Conservation (phyloP, 2,888 invertebrate genomes). For the Steinernema carpocapsae region DNA sequence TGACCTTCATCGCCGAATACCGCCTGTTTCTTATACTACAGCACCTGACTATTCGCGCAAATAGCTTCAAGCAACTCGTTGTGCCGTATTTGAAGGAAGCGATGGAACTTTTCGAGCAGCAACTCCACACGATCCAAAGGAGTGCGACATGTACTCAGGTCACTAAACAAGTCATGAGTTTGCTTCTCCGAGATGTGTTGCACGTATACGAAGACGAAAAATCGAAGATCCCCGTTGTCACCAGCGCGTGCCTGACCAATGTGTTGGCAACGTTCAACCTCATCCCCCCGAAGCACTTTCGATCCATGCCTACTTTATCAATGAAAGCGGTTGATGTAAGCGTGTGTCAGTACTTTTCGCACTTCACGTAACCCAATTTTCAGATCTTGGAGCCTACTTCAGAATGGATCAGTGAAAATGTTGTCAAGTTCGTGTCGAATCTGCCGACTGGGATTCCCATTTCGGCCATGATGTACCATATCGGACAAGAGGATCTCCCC, state of each 20-base stretch:
- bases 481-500: constrained; percentile 47
- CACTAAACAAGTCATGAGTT: too few species aligned
- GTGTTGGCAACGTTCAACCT: constrained; percentile 15
- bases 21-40: constrained; percentile 12
- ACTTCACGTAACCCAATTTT: neutral
- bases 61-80: neutral
- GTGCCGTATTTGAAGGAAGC: neutral
- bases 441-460: constrained; percentile 58
- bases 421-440: constrained; percentile 55
- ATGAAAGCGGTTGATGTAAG: constrained; percentile 48
- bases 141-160: neutral
- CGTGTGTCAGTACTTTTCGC: neutral
- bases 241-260: constrained; percentile 2
- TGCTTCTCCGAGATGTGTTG: too few species aligned
- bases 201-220: neutral
- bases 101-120: neutral
- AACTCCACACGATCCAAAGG: neutral
- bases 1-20: constrained; percentile 7
- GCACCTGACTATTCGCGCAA: neutral
- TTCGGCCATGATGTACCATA: constrained; percentile 51
- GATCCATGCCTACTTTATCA: constrained; percentile 40
- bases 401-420: constrained; percentile 52
- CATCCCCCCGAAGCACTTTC: constrained; percentile 43
- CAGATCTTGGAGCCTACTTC: constrained; percentile 54
- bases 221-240: neutral